Base-by-base conservation (phyloP, 2,113 vertebrate genomes). In the Alouatta palliata region DNA sequence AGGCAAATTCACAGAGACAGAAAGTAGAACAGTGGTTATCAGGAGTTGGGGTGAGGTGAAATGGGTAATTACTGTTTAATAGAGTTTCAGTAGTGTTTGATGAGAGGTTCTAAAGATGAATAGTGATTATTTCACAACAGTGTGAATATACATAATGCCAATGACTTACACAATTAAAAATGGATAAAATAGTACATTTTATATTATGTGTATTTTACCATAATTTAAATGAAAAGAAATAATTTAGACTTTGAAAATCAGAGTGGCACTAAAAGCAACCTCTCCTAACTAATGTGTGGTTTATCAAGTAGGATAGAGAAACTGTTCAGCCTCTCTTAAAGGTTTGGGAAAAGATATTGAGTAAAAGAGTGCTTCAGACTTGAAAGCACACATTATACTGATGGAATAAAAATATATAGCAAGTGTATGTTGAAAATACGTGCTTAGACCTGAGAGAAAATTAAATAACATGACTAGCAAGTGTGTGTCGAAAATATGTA, bases 231-330 rank as follows among this genome's bases (percentile, higher is more conserved):
- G 19, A 87, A 66, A 76, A 52, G 5, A 87, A 47, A 3, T 68
- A 80, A 81, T 23, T 30, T 25, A 61, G 27, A 4, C 70, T 81
- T 89, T 85, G 37, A 71, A 76, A 87, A 87, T 2, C 19, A 35
- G 9, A 0, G 0, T 19, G 8, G 7, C 1, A 4, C 16, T 81
- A 19, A 32, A 64, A 79, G 43, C 37, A 76, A 47, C 5, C 35
- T 89, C 19, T 23, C 32, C 6, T 85, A n/a, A 90, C 21, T 58
- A 66, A 64, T 87, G 5, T 54, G 11, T 40, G 6, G 4, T 45
- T 82, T 76, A 75, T 75, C 32, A 92, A 58, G 25, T 61, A 45
- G 14, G 27, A 56, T 73, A 12, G n/a, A 52, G 32, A 58, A 92
- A 49, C 9, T 2, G 23, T 20, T 84, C 71, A 73, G 37, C 14